Evolutionary conservation across 30 jellyfish, hydroid and myxozoan genomes (phyloP).

Genomic region (Chironex yamaguchii): DNA sequence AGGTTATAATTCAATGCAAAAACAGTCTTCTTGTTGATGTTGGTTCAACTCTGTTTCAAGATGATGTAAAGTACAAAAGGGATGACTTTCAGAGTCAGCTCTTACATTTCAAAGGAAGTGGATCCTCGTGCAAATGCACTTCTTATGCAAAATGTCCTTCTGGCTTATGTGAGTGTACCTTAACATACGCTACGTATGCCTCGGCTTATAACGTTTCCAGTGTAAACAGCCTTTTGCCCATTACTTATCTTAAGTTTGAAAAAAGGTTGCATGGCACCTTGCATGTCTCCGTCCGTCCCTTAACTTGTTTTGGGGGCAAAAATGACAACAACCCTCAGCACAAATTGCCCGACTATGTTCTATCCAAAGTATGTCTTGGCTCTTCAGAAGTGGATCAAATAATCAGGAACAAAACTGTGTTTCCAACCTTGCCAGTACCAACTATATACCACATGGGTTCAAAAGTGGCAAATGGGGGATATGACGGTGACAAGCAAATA

Average conservation of each 20-base stretch:
- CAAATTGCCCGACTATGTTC: conserved; percentile 51
- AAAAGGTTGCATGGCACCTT: conserved; percentile 62
- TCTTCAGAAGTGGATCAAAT: conserved; percentile 14
- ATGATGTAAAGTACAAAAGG: not conserved
- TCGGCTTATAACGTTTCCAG: not conserved
- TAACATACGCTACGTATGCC: too few relatives aligned
- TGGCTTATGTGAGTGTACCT: too few relatives aligned
- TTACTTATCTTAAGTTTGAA: conserved; percentile 65
- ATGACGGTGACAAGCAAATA: not conserved
- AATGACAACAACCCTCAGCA: conserved; percentile 21
- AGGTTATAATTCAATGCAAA: not conserved
- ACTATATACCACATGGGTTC: too few relatives aligned
- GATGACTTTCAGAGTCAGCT: too few relatives aligned
- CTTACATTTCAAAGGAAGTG: not conserved
- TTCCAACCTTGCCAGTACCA: not conserved
- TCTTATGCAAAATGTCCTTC: too few relatives aligned
- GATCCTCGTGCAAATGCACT: not conserved
- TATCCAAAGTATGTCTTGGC: conserved; percentile 78
- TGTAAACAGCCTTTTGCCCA: conserved; percentile 37
- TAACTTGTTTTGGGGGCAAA: conserved; percentile 82
- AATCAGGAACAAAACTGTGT: conserved; percentile 27
- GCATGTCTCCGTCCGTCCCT: conserved; percentile 78
- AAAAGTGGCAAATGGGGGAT: not conserved
- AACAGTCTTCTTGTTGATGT: not conserved
- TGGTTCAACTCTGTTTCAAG: not conserved